Base-by-base conservation (phyloP, 2,888 invertebrate genomes). In the Leptodirus hochenwartii region DNA sequence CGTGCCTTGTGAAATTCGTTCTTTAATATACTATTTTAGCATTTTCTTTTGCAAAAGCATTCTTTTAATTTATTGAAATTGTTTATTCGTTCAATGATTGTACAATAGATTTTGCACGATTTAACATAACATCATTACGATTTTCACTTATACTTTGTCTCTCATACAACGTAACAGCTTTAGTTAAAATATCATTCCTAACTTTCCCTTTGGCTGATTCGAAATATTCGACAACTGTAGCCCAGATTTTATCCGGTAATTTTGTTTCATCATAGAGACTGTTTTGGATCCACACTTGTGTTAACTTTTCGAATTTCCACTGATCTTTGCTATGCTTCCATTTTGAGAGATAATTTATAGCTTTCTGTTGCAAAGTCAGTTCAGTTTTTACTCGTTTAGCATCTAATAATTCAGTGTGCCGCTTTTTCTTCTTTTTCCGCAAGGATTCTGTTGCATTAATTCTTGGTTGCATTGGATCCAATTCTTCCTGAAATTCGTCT, bases 291-390 rank as follows among this genome's bases (percentile, higher is more conserved):
- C 78, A 80, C n/a, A 72, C 65, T 55, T 82, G 82, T 35, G 69
- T 67, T 2, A 71, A 52, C 51, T 82, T 82, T 52, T 75, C 75
- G 47, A 82, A 82, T 50, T 79, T 82, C 82, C 82, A 82, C 41
- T 74, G 66, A 25, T 53, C 54, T 38, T 55, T 63, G 35, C 66
- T 61, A 45, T 76, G 61, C 49, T 78, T 74, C 81, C 82, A 82
- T 44, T 71, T 65, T 2, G 67, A 67, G 29, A 80, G 48, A 46
- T 80, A 80, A 43, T 60, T 69, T 11, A 71, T 54, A 34, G 70
- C 71, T 34, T 69, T 68, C 25, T 64, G 53, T 41, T 66, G 67
- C 8, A 66, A 58, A 31, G 64, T 62, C 30, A 64, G 56, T 41
- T 62, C 64, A 8, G 55, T 50, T 25, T 60, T 61, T 27, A 59